Evolutionary conservation across 2,888 invertebrate species (phyloP).

Genomic region (Idaea dimidiata): DNA sequence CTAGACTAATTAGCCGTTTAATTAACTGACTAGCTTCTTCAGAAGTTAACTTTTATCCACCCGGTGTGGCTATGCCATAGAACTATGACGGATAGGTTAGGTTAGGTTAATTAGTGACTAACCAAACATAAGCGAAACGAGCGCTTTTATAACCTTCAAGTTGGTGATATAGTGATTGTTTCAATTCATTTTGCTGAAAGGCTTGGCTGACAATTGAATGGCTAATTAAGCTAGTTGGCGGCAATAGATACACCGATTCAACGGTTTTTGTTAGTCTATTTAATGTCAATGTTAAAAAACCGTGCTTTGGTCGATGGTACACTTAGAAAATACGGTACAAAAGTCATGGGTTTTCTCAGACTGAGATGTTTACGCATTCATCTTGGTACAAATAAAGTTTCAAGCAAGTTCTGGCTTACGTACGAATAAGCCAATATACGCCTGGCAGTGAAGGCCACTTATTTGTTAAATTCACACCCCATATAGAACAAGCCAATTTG

Average conservation of each 20-base stretch:
- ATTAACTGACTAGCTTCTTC: too few species aligned
- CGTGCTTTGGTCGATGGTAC: background rate
- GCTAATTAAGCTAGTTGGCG: too few species aligned
- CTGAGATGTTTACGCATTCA: background rate
- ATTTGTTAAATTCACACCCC: background rate
- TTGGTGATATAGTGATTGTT: too few species aligned
- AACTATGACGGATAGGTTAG: too few species aligned
- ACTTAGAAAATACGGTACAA: background rate
- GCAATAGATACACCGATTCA: conserved; percentile 18
- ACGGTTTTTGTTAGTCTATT: background rate
- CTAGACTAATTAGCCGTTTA: too few species aligned
- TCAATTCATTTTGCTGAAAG: too few species aligned
- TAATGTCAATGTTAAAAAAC: background rate
- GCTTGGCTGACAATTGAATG: too few species aligned
- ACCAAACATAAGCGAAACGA: too few species aligned
- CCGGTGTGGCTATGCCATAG: too few species aligned
- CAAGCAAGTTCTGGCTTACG: background rate
- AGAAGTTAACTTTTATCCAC: too few species aligned
- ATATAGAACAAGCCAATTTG: background rate
- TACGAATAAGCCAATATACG: background rate
- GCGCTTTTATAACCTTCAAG: too few species aligned
- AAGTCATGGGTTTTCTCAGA: background rate
- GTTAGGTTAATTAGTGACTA: too few species aligned
- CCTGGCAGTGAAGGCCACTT: background rate
- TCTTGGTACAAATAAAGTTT: background rate